Evolutionary conservation across 1,140 invertebrate species (phyloP).

Genomic region (Drosophila nebulosa): DNA sequence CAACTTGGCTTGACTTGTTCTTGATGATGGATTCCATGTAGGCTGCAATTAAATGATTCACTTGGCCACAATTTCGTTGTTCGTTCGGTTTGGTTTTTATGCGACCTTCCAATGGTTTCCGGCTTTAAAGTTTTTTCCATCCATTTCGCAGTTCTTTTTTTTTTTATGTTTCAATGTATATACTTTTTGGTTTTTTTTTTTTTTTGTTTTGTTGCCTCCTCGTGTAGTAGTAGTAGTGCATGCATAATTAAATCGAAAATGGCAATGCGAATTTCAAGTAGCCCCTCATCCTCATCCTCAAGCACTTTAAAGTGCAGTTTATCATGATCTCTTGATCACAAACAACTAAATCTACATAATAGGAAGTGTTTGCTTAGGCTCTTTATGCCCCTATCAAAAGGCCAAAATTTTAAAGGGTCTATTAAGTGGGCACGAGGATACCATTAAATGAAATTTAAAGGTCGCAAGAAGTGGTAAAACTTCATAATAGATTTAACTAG

Average conservation of each 20-base stretch:
- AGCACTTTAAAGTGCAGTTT: conserved; percentile 5
- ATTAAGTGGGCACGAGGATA: neutral
- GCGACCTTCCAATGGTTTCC: conserved; percentile 38
- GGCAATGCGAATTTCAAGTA: conserved; percentile 9
- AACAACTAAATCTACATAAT: conserved; percentile 1
- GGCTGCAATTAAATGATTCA: conserved; percentile 67
- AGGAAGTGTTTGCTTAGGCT: neutral
- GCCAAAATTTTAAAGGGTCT: neutral
- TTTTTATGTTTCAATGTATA: neutral
- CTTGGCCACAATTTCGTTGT: conserved; percentile 44
- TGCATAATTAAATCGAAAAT: conserved; percentile 11
- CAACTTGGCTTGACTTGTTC: conserved; percentile 3
- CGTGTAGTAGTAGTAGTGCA: neutral
- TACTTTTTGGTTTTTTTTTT: neutral
- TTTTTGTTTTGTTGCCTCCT: neutral
- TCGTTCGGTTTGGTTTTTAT: too few relatives aligned
- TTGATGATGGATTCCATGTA: conserved; percentile 47
- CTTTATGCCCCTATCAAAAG: neutral
- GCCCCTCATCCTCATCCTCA: conserved; percentile 2
- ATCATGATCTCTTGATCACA: conserved; percentile 4
- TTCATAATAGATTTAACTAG: too few relatives aligned
- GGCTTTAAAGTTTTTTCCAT: conserved; percentile 9
- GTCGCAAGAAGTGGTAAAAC: too few relatives aligned
- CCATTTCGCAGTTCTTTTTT: neutral
- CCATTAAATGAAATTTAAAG: too few relatives aligned